Percentiles rank a stretch among this genome's conserved stretches.
Conservation (phyloP, 2,888 invertebrate species). For the Nineta flava region DNA sequence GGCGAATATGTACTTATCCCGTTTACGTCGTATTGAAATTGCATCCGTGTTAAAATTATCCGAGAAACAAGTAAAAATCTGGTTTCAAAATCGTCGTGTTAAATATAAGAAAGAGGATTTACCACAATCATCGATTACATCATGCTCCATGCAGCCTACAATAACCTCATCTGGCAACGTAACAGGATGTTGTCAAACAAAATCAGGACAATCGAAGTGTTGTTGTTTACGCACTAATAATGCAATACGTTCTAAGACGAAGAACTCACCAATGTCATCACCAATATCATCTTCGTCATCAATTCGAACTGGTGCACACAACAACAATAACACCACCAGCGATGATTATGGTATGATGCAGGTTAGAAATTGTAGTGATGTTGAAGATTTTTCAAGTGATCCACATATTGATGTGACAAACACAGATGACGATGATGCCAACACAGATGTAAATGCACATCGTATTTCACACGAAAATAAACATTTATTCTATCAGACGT, state of each 20-base stretch:
- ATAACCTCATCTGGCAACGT: not conserved
- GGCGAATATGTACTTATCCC: slow-evolving; percentile 77
- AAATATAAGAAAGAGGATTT: slow-evolving; percentile 83
- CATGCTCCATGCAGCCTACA: not conserved
- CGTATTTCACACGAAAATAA: no score
- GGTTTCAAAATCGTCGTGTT: slow-evolving; percentile 89
- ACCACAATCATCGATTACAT: slow-evolving; percentile 23
- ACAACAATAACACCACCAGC: no score
- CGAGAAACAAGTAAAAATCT: slow-evolving; percentile 90
- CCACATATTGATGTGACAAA: not conserved
- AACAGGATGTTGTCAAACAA: not conserved
- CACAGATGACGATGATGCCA: not conserved
- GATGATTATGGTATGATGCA: no score
- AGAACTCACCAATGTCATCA: not conserved
- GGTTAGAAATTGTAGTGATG: not conserved
- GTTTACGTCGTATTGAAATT: slow-evolving; percentile 80
- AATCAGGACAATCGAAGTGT: not conserved
- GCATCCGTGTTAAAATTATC: slow-evolving; percentile 75
- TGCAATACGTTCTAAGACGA: not conserved
- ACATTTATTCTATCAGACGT: no score
- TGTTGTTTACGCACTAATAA: not conserved
- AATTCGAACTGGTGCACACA: no score
- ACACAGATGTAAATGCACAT: no score
- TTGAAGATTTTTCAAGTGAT: not conserved
- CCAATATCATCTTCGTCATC: not conserved